Base-by-base conservation (phyloP, 1,140 invertebrate genomes). In the Helicoverpa armigera region DNA sequence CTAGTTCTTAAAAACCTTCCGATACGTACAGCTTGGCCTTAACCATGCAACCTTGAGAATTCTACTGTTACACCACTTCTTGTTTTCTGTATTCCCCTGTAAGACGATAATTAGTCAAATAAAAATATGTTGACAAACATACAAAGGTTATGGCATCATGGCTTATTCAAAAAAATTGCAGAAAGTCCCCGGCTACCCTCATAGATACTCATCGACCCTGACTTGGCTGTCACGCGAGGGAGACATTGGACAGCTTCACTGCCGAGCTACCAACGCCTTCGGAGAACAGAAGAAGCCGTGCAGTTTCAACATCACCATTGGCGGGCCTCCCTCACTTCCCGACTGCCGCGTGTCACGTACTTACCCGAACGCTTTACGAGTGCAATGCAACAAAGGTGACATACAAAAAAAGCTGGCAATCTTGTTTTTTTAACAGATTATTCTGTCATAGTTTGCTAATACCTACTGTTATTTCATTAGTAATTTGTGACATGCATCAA, bases 211-310 rank as follows among this genome's bases (percentile, higher is more conserved):
- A 0, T 93, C 92, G 0, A 90, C 91, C 0, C 72, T 94, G 31
- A 92, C 91, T 0, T 94, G 91, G 92, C 65, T 91, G 0, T 89
- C 91, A 7, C 86, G 87, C 0, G 85, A 87, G 12, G 86, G 83
- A 0, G 92, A 93, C 73, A 54, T 89, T 1, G 92, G 92, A 1
- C 56, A 87, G 11, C 88, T 94, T 2, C 82, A 88, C 7, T 93
- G 91, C 70, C 83, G 92, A 11, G 92, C 92, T 0, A 91, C 89
- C 2, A 94, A 94, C 65, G 43, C 86, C 2, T 92, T 91, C 80
- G 92, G 92, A 1, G 92, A 94, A 77, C 92, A 93, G 69, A 91
- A 90, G 60, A 84, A 84, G 0, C 89, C 92, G 0, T 94, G 92
- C 63, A 80, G 82, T 0, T 92, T 88, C 75, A 87, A 87, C 7